Evolutionary conservation across 2,888 invertebrate genomes (phyloP), one percentile per base, ranked within the genome.

Genomic region (Pollenia labialis): DNA sequence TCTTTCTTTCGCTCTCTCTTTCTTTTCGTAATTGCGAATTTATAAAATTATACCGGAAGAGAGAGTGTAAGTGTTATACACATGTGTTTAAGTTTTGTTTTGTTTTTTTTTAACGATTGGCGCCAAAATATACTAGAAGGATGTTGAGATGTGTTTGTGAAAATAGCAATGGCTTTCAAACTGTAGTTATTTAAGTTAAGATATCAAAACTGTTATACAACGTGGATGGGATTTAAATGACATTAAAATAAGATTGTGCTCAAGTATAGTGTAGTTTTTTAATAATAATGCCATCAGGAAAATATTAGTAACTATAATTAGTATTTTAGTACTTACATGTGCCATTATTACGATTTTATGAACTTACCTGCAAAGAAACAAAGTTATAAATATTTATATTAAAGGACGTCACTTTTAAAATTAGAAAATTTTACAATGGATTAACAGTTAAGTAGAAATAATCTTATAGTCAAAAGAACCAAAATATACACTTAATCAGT

Each of bases 111-210:
- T 23, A 32, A 54, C 9, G 60, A 88, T 92, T 92, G 91, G 92
- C 92, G 92, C 92, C 92, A 92, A 92, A 90, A 89, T 89, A 81
- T 62, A 85, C 88, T 90, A 80, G 89, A 89, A 90, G 66, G 88
- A 88, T 69, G 11, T 8, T 69, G 23, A 2, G 23, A 23, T 16
- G 0, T 16, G 40, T 6, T 56, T 23, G 23, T 16, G 1, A 11
- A 9, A 11, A 3, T 46, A 58, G 0, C 88, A 90, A 85, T 89
- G 89, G 18, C 72, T 90, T 74, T 86, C 74, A 90, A 92, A 92
- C 90, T 91, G 90, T 48, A 32, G 11, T 48, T 64, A 2, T 44
- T 6, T 0, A 7, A 48, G n/a, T 7, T 3, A 40, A 11, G 0
- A 7, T 44, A 4, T 3, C 0, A 0, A 54, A 64, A 72, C 72